phyloP scores from a whole-genome alignment of 2,113 vertebrate species.

The Catharus fuscescens region DNA sequence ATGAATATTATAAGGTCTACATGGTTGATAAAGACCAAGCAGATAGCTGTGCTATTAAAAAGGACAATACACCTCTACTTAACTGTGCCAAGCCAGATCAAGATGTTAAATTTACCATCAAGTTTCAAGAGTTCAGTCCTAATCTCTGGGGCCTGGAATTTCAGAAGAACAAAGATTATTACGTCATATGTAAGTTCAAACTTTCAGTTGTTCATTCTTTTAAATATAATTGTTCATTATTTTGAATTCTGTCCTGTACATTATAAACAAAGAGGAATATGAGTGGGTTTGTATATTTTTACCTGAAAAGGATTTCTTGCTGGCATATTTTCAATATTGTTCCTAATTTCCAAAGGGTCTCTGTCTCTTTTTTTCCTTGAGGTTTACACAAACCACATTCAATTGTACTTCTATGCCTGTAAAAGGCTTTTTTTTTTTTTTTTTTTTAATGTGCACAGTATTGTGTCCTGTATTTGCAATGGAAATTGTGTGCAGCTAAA shows the following conservation, averaged over 20 bases:
- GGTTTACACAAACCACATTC: background rate
- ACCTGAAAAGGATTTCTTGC: constrained; percentile 37
- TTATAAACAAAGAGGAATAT: constrained; percentile 36
- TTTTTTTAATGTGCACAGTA: rapidly evolving
- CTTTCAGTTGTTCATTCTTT: background rate
- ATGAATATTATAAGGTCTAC: constrained; percentile 99
- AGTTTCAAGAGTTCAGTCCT: constrained; percentile 99
- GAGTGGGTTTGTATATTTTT: constrained; percentile 56
- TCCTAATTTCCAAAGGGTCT: background rate
- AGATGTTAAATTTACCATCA: constrained; percentile 99
- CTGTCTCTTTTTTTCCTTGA: background rate
- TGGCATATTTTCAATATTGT: background rate
- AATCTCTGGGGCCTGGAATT: constrained; percentile 99
- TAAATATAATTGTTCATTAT: background rate
- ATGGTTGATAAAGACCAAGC: constrained; percentile 97
- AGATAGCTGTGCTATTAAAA: constrained; percentile 96
- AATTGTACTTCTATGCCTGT: background rate
- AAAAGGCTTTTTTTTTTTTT: background rate
- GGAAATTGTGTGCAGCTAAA: background rate
- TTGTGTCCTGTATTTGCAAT: background rate
- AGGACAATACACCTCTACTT: constrained; percentile 94
- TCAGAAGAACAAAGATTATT: constrained; percentile 95
- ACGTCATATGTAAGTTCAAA: constrained; percentile 97
- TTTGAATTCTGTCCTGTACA: background rate
- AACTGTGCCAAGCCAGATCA: constrained; percentile 98